Conservation (phyloP, 2,113 vertebrate genomes). For the Thunnus thynnus region DNA sequence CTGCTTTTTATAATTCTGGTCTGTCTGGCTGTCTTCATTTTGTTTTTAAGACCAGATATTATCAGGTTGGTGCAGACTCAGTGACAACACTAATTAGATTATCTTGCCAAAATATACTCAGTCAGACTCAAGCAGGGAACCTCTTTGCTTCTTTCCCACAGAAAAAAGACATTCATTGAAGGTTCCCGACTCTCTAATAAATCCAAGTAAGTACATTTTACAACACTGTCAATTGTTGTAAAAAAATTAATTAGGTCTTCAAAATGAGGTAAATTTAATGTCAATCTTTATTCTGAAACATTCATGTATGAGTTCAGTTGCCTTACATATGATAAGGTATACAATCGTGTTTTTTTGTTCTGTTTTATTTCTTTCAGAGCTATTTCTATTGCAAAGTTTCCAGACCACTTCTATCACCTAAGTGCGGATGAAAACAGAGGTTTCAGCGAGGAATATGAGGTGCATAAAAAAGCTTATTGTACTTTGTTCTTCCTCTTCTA, state of each 20-base stretch:
- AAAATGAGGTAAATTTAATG: too few relatives aligned
- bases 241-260: too few relatives aligned
- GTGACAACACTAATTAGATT: not conserved
- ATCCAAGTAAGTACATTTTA: conserved; percentile 55
- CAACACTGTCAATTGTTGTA: too few relatives aligned
- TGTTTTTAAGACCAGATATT: conserved; percentile 50
- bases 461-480: not conserved
- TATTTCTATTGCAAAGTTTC: conserved; percentile 70
- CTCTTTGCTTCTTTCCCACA: conserved; percentile 29
- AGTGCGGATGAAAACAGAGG: conserved; percentile 76
- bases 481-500: not conserved
- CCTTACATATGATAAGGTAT: not conserved
- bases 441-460: conserved; percentile 83
- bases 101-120: not conserved
- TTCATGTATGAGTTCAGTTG: not conserved
- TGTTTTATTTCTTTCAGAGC: conserved; percentile 54
- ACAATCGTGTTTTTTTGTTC: not conserved
- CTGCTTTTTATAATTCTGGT: conserved; percentile 69
- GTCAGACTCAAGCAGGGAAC: not conserved
- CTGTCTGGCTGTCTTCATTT: conserved; percentile 58
- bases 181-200: conserved; percentile 28
- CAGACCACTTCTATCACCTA: conserved; percentile 68
- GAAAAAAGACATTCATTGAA: conserved; percentile 1
- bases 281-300: too few relatives aligned
- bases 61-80: conserved; percentile 65